Conservation (phyloP, 2,113 vertebrate species). For the Phoxinus phoxinus region DNA sequence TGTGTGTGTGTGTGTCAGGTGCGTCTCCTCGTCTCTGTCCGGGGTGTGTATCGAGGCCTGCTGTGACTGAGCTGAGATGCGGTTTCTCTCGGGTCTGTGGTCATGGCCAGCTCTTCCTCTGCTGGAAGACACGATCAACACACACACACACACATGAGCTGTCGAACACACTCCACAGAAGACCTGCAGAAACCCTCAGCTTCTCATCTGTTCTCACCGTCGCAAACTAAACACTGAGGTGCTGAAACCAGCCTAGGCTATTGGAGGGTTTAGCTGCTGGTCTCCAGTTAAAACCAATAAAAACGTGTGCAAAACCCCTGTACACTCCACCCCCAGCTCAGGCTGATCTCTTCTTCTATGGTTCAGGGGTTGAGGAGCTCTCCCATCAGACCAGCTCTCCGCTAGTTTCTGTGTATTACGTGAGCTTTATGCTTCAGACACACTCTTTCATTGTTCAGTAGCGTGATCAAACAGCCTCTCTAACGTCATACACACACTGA, state of each 20-base stretch:
- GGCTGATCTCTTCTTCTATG: too few relatives aligned
- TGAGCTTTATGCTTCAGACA: neutral
- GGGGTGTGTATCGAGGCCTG: neutral
- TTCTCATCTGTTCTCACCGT: neutral
- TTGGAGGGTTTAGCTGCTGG: too few relatives aligned
- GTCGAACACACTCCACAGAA: too few relatives aligned
- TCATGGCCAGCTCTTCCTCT: constrained; percentile 68
- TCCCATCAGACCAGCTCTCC: neutral
- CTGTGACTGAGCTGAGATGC: constrained; percentile 42
- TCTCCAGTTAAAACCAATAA: too few relatives aligned
- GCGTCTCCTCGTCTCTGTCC: neutral
- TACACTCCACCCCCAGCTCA: too few relatives aligned
- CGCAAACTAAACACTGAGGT: neutral
- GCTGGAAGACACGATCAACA: constrained; percentile 67
- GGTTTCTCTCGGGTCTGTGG: constrained; percentile 33
- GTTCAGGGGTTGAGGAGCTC: too few relatives aligned
- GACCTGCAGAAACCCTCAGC: too few relatives aligned
- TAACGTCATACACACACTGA: neutral
- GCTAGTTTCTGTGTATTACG: neutral
- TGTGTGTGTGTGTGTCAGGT: constrained; percentile 1
- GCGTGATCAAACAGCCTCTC: neutral
- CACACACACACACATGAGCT: too few relatives aligned
- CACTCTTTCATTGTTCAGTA: neutral
- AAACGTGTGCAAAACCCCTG: too few relatives aligned
- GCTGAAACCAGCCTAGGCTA: too few relatives aligned